A percentile compares a stretch with the other conserved stretches of the same genome.
These are phyloP conservation scores for Delichon dasypus DNA, from an alignment of 2,797 vertebrate genomes.

Conservation along the genomic window DNA sequence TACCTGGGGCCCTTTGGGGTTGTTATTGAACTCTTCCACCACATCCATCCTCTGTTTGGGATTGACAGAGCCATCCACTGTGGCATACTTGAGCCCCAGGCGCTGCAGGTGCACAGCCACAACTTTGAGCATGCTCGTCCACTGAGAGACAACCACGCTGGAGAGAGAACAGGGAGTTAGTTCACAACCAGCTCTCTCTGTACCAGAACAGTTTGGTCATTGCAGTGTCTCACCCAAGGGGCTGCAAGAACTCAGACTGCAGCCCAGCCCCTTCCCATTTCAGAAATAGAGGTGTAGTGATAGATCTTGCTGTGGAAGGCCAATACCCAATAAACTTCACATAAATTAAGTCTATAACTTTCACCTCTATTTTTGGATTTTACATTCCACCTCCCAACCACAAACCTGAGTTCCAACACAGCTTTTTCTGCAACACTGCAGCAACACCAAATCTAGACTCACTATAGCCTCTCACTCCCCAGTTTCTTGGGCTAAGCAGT, in stretches of 20 bases:
- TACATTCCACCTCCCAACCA: not conserved
- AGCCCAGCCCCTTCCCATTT: not conserved
- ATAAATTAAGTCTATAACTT: not conserved
- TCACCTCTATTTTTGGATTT: not conserved
- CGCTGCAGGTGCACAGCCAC: conserved; percentile 84
- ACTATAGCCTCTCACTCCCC: not conserved
- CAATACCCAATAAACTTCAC: not conserved
- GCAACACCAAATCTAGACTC: not conserved
- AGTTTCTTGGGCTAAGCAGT: not conserved
- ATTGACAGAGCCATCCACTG: conserved; percentile 88
- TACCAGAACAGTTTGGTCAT: not conserved
- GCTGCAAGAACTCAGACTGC: not conserved
- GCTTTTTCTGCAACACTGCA: not conserved
- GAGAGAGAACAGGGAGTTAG: not conserved
- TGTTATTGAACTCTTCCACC: conserved; percentile 93
- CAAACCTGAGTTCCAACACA: not conserved
- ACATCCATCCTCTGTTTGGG: conserved; percentile 92
- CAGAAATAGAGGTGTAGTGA: not conserved
- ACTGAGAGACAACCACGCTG: conserved; percentile 96
- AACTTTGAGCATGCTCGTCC: conserved; percentile 93
- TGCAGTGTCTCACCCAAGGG: not conserved
- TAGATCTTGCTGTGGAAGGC: not conserved
- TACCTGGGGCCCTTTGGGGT: conserved; percentile 86
- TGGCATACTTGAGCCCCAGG: conserved; percentile 77
- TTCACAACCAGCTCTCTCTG: not conserved